Evolutionary conservation across 2,113 vertebrate genomes (phyloP).

Genomic region (Chloropsis cyanopogon): DNA sequence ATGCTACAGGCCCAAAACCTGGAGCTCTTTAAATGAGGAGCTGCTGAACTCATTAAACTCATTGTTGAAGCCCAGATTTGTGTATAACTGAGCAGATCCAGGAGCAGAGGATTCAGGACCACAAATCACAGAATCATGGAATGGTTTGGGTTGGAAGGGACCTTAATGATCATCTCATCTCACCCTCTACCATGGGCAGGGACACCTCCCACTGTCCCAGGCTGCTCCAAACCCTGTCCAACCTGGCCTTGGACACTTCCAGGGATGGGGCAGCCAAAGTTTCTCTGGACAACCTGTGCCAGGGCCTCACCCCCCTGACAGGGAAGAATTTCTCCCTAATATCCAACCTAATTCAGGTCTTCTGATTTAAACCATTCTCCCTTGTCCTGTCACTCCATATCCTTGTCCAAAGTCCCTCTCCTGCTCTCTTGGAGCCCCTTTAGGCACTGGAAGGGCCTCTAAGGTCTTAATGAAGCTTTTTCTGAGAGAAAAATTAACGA

Average conservation of each 20-base stretch:
- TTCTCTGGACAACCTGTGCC: background rate
- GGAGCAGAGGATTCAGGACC: background rate
- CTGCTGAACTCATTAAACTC: background rate
- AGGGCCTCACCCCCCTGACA: rapidly evolving
- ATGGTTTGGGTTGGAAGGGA: background rate
- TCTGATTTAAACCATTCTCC: background rate
- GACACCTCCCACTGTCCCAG: background rate
- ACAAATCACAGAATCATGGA: background rate
- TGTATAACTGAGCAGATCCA: background rate
- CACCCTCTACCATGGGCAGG: background rate
- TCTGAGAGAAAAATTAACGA: background rate
- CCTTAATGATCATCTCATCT: background rate
- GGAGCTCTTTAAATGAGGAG: background rate
- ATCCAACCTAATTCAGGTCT: background rate
- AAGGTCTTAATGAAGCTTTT: background rate
- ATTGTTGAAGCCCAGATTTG: background rate
- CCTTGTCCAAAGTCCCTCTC: background rate
- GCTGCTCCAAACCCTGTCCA: rapidly evolving
- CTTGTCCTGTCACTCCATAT: background rate
- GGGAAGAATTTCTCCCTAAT: background rate
- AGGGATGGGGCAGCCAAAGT: background rate
- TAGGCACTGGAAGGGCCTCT: background rate
- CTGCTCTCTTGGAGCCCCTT: background rate
- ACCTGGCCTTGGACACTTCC: background rate
- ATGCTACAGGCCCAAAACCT: background rate